These are phyloP conservation scores for Micromesistius poutassou DNA, from an alignment of 2,797 vertebrate species.

Conservation along the genomic window DNA sequence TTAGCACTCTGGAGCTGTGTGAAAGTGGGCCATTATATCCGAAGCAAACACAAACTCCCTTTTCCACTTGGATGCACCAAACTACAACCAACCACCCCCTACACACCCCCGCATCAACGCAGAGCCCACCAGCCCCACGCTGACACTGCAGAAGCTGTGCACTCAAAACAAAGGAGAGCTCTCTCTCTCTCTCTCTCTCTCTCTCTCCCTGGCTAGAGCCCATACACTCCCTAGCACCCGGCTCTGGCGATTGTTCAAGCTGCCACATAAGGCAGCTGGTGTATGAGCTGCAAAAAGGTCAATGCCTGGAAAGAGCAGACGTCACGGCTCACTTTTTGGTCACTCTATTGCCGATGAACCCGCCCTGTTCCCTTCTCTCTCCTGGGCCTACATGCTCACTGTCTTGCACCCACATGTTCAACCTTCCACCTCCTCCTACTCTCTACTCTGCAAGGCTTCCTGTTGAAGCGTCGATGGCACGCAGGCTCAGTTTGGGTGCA, in stretches of 20 bases:
- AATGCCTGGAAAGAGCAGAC: slow-evolving; percentile 54
- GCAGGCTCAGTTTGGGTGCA: background rate
- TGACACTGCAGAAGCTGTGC: slow-evolving; percentile 22
- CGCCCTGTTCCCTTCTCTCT: background rate
- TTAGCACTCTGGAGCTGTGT: background rate
- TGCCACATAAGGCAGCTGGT: slow-evolving; percentile 79
- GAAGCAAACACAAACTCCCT: slow-evolving; percentile 5
- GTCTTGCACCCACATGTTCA: slow-evolving; percentile 33
- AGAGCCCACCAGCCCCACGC: slow-evolving; percentile 26
- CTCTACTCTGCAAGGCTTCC: background rate
- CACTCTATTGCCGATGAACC: background rate
- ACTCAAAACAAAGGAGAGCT: slow-evolving; percentile 48
- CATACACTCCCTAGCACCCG: background rate
- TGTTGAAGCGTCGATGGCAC: background rate
- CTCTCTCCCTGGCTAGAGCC: background rate
- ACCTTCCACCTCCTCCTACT: background rate
- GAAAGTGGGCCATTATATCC: slow-evolving; percentile 13
- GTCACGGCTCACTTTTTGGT: slow-evolving; percentile 41
- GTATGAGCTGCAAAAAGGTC: slow-evolving; percentile 62
- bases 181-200: slow-evolving; percentile 21
- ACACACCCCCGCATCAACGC: slow-evolving; percentile 18
- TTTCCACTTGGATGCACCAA: slow-evolving; percentile 40
- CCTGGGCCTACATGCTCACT: slow-evolving; percentile 17
- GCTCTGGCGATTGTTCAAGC: slow-evolving; percentile 67
- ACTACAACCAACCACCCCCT: slow-evolving; percentile 10